A percentile compares a stretch with the other conserved stretches of the same genome.
These are phyloP conservation scores for Brassicogethes aeneus DNA, from an alignment of 2,888 invertebrate genomes.

Conservation along the genomic window DNA sequence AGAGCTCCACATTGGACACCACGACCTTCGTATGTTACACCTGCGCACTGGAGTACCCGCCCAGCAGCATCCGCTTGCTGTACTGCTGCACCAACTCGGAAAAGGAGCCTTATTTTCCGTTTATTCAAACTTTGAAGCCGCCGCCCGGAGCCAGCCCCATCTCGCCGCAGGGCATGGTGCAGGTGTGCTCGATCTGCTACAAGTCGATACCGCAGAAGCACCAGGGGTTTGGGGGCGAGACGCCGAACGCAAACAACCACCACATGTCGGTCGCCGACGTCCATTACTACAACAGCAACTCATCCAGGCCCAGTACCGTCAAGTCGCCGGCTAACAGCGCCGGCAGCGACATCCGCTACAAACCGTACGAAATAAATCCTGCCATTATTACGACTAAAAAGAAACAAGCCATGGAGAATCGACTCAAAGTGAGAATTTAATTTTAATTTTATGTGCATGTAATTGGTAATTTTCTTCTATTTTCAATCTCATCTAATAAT, in stretches of 20 bases:
- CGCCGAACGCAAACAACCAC: conserved; percentile 27
- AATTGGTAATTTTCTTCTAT: too few relatives aligned
- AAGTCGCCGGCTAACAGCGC: conserved; percentile 47
- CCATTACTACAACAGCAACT: conserved; percentile 31
- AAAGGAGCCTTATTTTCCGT: conserved; percentile 84
- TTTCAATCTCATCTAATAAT: too few relatives aligned
- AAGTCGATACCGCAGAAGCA: conserved; percentile 72
- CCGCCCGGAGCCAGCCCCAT: conserved; percentile 82
- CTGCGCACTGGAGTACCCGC: conserved; percentile 73
- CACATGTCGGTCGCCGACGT: conserved; percentile 38
- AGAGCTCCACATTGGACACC: conserved; percentile 53
- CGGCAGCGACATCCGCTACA: conserved; percentile 50
- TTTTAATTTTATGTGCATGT: too few relatives aligned
- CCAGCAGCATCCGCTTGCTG: conserved; percentile 69
- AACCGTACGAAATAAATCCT: conserved; percentile 49
- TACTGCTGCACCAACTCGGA: conserved; percentile 80
- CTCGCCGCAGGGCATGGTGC: conserved; percentile 83
- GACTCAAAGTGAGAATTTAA: too few relatives aligned
- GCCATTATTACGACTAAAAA: conserved; percentile 40
- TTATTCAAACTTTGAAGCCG: conserved; percentile 71
- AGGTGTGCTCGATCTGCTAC: conserved; percentile 81
- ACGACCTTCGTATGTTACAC: conserved; percentile 83
- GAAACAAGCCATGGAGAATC: conserved; percentile 38
- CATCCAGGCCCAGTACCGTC: conserved; percentile 43
- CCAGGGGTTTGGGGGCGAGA: conserved; percentile 52